These are phyloP conservation scores for Protodeltote pygarga DNA, from an alignment of 2,888 invertebrate species.

Conservation along the genomic window DNA sequence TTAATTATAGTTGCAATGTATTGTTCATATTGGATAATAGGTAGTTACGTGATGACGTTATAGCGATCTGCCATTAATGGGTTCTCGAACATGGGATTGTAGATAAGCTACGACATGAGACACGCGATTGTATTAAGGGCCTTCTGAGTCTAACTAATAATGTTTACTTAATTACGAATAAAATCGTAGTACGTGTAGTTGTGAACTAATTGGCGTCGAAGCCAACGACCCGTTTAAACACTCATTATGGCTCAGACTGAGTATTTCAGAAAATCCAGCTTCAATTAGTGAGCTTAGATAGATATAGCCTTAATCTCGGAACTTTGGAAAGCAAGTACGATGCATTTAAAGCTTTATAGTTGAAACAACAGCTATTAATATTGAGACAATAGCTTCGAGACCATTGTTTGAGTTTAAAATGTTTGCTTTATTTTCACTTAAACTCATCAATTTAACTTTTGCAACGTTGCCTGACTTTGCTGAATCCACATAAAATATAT, in stretches of 20 bases:
- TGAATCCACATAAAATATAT: no score
- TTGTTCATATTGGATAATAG: slow-evolving; percentile 20
- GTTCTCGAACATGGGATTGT: neutral
- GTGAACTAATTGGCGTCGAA: slow-evolving; percentile 33
- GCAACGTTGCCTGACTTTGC: no score
- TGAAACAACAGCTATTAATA: neutral
- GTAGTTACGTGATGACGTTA: slow-evolving; percentile 14
- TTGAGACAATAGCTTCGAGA: neutral
- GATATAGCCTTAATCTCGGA: slow-evolving; percentile 8
- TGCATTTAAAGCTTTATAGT: neutral
- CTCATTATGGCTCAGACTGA: slow-evolving; percentile 29
- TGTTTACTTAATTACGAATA: slow-evolving; percentile 24
- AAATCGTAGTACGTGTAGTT: slow-evolving; percentile 7
- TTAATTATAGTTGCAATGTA: slow-evolving; percentile 31
- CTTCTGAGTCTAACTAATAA: neutral
- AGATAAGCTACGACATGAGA: no score
- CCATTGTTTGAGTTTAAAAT: no score
- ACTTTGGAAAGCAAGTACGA: slow-evolving; percentile 14
- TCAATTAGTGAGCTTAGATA: slow-evolving; percentile 38
- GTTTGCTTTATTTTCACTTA: no score
- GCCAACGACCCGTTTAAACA: slow-evolving; percentile 32
- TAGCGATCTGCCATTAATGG: slow-evolving; percentile 5
- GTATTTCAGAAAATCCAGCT: slow-evolving; percentile 25
- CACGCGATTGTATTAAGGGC: no score
- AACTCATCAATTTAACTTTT: no score